A percentile compares a stretch with the other conserved stretches of the same genome.
These are phyloP conservation scores for Aphrophora alni DNA, from an alignment of 2,888 invertebrate genomes.

Conservation along the genomic window DNA sequence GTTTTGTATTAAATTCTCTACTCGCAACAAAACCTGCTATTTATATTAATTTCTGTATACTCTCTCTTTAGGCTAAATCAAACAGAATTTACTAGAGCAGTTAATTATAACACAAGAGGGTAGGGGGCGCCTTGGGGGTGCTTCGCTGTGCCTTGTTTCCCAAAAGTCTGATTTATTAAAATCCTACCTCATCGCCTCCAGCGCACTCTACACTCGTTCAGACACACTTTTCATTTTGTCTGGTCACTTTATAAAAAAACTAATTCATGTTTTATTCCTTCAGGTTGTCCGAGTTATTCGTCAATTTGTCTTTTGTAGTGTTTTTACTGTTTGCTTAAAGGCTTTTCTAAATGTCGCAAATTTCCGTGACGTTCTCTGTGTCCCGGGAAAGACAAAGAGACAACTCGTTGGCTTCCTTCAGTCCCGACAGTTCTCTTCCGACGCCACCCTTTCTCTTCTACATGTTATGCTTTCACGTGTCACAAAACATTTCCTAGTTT, in stretches of 20 bases:
- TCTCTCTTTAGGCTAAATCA: slow-evolving; percentile 46
- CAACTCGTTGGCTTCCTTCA: not conserved
- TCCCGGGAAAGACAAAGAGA: not conserved
- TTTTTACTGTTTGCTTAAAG: not conserved
- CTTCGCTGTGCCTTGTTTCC: slow-evolving; percentile 32
- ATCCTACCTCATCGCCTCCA: slow-evolving; percentile 38
- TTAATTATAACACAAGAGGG: slow-evolving; percentile 44
- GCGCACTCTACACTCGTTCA: slow-evolving; percentile 31
- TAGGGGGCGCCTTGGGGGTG: slow-evolving; percentile 27
- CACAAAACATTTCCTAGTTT: too few relatives aligned
- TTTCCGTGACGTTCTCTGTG: not conserved
- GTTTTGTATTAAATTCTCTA: slow-evolving; percentile 43
- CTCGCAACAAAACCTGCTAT: slow-evolving; percentile 42
- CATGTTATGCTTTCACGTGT: not conserved
- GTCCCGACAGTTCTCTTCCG: not conserved
- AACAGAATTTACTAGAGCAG: slow-evolving; percentile 45
- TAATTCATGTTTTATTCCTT: not conserved
- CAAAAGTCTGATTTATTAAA: slow-evolving; percentile 45
- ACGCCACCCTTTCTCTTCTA: not conserved
- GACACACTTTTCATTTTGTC: slow-evolving; percentile 41
- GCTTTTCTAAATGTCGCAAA: not conserved
- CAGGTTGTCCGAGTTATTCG: not conserved
- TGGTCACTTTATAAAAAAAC: slow-evolving; percentile 37
- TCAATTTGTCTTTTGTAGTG: slow-evolving; percentile 9
- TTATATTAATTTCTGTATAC: slow-evolving; percentile 42